phyloP scores from a whole-genome alignment of 2,113 vertebrate species.

The Paradoxurus hermaphroditus region DNA sequence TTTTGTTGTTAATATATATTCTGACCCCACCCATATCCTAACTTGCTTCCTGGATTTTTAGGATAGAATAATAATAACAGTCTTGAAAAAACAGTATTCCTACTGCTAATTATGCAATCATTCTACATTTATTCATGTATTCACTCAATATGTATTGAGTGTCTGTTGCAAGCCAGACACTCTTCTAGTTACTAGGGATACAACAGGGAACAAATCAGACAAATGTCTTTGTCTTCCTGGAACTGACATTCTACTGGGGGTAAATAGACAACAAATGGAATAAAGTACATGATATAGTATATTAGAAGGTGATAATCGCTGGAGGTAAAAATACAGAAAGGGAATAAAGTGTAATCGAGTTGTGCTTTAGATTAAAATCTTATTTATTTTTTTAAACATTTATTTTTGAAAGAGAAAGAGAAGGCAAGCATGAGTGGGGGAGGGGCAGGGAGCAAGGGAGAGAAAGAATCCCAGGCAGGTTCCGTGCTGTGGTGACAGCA shows the following conservation, averaged over 20 bases:
- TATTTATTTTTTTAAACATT: too few species aligned
- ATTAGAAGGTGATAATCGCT: background rate
- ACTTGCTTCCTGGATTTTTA: background rate
- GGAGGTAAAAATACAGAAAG: background rate
- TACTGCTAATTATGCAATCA: background rate
- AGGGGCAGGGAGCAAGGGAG: too few species aligned
- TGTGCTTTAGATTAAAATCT: background rate
- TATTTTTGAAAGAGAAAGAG: too few species aligned
- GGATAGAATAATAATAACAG: background rate
- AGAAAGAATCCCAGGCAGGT: too few species aligned
- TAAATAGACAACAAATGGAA: background rate
- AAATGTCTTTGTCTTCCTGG: background rate
- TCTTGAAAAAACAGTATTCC: background rate
- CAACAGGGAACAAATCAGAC: background rate
- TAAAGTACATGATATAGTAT: background rate
- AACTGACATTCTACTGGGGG: background rate
- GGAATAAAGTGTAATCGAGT: background rate
- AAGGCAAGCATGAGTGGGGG: too few species aligned
- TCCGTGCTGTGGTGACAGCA: too few species aligned
- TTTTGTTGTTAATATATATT: background rate
- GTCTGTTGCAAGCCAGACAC: background rate
- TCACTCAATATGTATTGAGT: background rate
- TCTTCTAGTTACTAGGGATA: background rate
- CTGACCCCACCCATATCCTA: background rate
- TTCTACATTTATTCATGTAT: background rate